Base-by-base conservation (phyloP, 1,140 invertebrate genomes). In the Cotesia vestalis region DNA sequence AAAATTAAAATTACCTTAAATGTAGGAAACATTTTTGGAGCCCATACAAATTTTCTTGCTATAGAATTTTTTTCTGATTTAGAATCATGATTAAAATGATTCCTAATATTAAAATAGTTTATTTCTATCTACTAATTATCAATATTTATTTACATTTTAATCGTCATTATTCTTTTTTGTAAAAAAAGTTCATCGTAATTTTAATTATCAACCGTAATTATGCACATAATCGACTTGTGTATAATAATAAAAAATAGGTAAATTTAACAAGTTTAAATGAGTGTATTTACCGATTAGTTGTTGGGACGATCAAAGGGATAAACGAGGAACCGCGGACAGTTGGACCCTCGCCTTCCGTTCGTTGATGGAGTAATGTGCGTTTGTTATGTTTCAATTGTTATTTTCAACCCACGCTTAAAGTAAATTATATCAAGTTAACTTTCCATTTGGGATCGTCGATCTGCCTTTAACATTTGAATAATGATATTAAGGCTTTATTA, bases 371-470 rank as follows among this genome's bases (percentile, higher is more conserved):
- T 80, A 82, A 85, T 80, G 76, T 81, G 81, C 82, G 81, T 83
- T 84, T 80, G 79, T 84, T 83, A 82, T 83, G 79, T 84, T 83
- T 80, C 81, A 83, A 85, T 83, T 83, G 78, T 73, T 70, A 63
- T 77, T 76, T 46, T 72, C 74, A 72, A 77, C 81, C 83, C 78
- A 83, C 84, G 79, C 80, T 66, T 46, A 4, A 34, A 17, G 66
- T 62, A 73, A 75, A 79, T 84, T 80, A 80, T 80, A 76, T 73
- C 74, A 73, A 77, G 74, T 78, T 46, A 46, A 46, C 40, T 46
- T 46, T 78, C 75, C 11, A 35, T 35, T 64, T 51, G 46, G 17
- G 6, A 59, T 27, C 40, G 27, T 62, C 38, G 8, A 70, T 63
- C 14, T 36, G 9, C 46, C 36, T 27, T 46, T 34, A 20, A 34